Conservation (phyloP, 2,888 invertebrate genomes). For the Scaptomyza polygonia region DNA sequence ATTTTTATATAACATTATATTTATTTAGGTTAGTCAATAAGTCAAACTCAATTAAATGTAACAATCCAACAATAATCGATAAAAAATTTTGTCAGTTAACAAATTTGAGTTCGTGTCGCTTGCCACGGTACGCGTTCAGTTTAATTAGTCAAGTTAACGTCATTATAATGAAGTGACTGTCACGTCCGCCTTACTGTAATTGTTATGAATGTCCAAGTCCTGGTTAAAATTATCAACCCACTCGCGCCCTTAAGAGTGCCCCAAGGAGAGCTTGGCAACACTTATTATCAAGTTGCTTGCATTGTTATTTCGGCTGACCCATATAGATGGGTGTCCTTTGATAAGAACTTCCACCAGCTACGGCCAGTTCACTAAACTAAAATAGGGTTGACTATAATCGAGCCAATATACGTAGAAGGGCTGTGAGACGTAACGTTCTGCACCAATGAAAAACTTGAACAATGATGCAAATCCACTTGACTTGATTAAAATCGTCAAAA, state of each 20-base stretch:
- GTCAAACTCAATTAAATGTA: not conserved
- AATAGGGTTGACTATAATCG: constrained; percentile 11
- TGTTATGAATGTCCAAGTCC: constrained; percentile 45
- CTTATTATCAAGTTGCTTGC: constrained; percentile 39
- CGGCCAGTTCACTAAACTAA: constrained; percentile 1
- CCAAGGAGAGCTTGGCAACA: constrained; percentile 4
- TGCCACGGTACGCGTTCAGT: constrained; percentile 16
- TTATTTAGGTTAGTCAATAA: constrained; percentile 13
- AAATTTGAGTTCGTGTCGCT: constrained; percentile 10
- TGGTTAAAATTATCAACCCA: constrained; percentile 32
- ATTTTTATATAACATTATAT: constrained; percentile 12
- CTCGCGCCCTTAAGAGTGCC: constrained; percentile 4
- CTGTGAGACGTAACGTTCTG: constrained; percentile 33
- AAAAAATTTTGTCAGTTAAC: not conserved
- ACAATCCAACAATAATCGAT: constrained; percentile 12
- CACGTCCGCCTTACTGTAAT: constrained; percentile 44
- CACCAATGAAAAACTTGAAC: constrained; percentile 59
- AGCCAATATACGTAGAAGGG: constrained; percentile 40
- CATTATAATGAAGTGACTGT: constrained; percentile 57
- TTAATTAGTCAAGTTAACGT: constrained; percentile 54
- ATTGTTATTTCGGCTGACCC: constrained; percentile 49
- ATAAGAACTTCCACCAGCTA: constrained; percentile 36
- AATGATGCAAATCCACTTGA: constrained; percentile 76
- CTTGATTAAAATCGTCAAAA: constrained; percentile 78
- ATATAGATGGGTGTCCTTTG: constrained; percentile 53